Percentiles rank a stretch among this genome's conserved stretches.
These are phyloP conservation scores for Drosophila dives DNA, from an alignment of 2,888 invertebrate genomes.

Conservation along the genomic window DNA sequence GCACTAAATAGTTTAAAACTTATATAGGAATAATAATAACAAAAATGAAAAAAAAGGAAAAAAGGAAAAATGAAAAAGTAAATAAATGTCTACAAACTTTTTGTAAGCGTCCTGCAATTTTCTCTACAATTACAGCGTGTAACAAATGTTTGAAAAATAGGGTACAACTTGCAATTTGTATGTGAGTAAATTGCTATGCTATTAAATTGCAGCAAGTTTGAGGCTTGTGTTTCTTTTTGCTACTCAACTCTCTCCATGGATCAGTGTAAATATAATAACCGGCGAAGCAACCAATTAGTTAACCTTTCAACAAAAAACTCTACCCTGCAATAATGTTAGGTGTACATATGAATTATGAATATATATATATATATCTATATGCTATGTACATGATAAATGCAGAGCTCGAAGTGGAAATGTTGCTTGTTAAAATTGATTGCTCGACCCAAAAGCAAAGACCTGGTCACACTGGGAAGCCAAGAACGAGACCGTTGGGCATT, in stretches of 20 bases:
- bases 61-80: too few relatives aligned
- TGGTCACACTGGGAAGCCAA: conserved; percentile 36
- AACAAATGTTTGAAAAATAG: conserved; percentile 42
- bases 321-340: not conserved
- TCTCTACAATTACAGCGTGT: conserved; percentile 53
- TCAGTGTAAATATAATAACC: not conserved
- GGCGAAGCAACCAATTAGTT: conserved; percentile 29
- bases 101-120: conserved; percentile 38
- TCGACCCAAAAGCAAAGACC: conserved; percentile 23
- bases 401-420: conserved; percentile 8
- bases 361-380: not conserved
- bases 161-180: not conserved
- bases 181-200: not conserved
- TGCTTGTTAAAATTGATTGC: conserved; percentile 76
- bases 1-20: conserved; percentile 18
- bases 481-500: conserved; percentile 65
- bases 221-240: not conserved
- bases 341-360: not conserved
- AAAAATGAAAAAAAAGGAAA: not conserved
- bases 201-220: not conserved
- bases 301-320: conserved; percentile 11
- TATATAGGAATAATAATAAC: conserved; percentile 3
- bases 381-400: conserved; percentile 48
- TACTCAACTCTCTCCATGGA: not conserved
- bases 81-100: conserved; percentile 62